A percentile compares a stretch with the other conserved stretches of the same genome.
phyloP scores from a whole-genome alignment of 2,113 vertebrate species.

The Gymnocephalus cernua region DNA sequence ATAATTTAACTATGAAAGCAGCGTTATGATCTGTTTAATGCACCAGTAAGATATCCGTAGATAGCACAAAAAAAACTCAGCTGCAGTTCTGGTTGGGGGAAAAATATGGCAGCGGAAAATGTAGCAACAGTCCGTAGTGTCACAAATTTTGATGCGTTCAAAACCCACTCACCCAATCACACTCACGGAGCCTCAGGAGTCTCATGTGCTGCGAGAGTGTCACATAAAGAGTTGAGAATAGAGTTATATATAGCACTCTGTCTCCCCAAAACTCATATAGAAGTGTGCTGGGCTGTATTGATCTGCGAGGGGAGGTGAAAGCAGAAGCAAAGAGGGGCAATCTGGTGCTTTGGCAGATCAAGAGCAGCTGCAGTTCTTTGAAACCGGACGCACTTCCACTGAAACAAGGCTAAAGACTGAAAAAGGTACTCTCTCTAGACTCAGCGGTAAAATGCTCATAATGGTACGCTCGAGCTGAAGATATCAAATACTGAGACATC shows the following conservation, averaged over 20 bases:
- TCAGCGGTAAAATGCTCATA: constrained; percentile 41
- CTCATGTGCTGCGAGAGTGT: constrained; percentile 28
- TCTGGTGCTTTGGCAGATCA: constrained; percentile 70
- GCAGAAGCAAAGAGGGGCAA: constrained; percentile 64
- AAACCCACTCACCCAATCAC: constrained; percentile 51
- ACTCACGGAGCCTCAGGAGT: constrained; percentile 23
- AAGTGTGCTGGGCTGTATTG: constrained; percentile 73
- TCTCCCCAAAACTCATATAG: constrained; percentile 63
- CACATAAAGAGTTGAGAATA: constrained; percentile 59
- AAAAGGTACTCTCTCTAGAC: constrained; percentile 49
- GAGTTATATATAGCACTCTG: constrained; percentile 54
- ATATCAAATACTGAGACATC: constrained; percentile 45
- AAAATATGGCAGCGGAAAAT: constrained; percentile 35
- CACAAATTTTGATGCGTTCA: constrained; percentile 60
- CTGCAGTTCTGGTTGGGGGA: constrained; percentile 30
- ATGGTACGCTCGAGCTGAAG: constrained; percentile 30
- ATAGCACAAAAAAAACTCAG: constrained; percentile 13
- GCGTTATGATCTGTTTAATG: constrained; percentile 28
- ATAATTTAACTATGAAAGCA: constrained; percentile 30
- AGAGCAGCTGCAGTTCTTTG: constrained; percentile 76
- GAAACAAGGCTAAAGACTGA: constrained; percentile 51
- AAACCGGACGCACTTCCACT: constrained; percentile 74
- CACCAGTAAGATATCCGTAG: constrained; percentile 23
- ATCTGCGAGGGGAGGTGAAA: constrained; percentile 80
- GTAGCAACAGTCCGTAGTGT: constrained; percentile 58